Base-by-base conservation (phyloP, 2,113 vertebrate genomes). In the Triplophysa rosa region DNA sequence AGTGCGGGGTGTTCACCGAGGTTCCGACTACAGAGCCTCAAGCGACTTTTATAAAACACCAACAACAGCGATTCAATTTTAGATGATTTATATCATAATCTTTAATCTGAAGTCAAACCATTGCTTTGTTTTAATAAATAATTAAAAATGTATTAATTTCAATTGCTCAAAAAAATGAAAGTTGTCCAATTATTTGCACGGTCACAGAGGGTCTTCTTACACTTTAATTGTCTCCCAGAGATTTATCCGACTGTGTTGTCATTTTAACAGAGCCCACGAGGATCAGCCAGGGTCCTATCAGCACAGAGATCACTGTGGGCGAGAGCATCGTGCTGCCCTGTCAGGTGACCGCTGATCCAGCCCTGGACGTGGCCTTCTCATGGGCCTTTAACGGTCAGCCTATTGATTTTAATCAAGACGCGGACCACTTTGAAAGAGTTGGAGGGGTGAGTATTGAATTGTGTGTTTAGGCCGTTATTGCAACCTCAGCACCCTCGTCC, bases 361-460 rank as follows among this genome's bases (percentile, higher is more conserved):
- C 94, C 12, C 89, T 98, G 88, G 95, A 94, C 74, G 93, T 95
- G 80, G 93, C 90, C 78, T 98, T 98, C 90, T 95, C 94, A 14
- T 98, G 97, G 97, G 97, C 95, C 83, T 96, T 97, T 90, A 98
- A 98, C 2, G 95, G 96, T 14, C 93, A 87, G 45, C 93, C 94
- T 81, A 90, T 96, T 0, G 93, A 97, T 88, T 95, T 98, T 90
- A 92, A 92, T 87, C 91, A 90, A 75, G 95, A 97, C 0, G 87
- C 92, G 24, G 92, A 95, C 49, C 96, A 98, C 87, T 95, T 96
- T 59, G 96, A 98, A 87, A 95, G 94, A 93, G 95, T 96, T 33
- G 96, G 96, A 63, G 95, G 96, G 94, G 96, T 98, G 89, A 97
- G 97, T 94, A 87, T 37, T 58, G n/a, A 10, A n/a, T 58, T 65